These are phyloP conservation scores for Mobula hypostoma DNA, from an alignment of 2,113 vertebrate genomes.

Conservation along the genomic window DNA sequence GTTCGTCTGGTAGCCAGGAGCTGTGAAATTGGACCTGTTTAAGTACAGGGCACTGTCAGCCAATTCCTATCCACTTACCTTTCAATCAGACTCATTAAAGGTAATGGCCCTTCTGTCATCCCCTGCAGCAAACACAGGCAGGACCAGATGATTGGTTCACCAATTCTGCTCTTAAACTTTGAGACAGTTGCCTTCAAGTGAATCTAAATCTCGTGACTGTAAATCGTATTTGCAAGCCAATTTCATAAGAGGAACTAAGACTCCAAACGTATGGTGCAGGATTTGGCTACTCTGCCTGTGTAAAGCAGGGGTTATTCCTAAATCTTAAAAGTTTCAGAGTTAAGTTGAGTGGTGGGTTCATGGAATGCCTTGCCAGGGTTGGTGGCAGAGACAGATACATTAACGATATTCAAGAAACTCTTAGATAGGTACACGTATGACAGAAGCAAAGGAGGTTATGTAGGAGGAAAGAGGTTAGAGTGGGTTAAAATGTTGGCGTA, in stretches of 20 bases:
- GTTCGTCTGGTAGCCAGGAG: not conserved
- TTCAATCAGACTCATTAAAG: not conserved
- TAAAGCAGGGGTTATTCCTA: not conserved
- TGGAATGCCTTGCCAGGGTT: no score
- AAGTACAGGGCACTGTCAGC: not conserved
- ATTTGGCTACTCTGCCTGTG: not conserved
- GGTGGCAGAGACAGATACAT: no score
- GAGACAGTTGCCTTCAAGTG: not conserved
- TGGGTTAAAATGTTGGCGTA: no score
- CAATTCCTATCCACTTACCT: not conserved
- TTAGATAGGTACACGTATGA: no score
- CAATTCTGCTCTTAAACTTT: not conserved
- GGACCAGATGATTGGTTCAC: not conserved
- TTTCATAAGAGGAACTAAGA: not conserved
- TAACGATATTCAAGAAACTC: no score
- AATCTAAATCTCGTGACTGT: not conserved
- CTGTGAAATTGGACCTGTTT: not conserved
- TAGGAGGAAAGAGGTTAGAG: no score
- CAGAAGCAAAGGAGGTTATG: no score
- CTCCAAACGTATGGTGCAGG: not conserved
- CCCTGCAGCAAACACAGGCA: no score
- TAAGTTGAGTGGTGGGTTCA: no score
- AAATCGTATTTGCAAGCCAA: not conserved
- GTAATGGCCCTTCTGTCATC: not conserved
- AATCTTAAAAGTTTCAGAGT: not conserved